Percentiles rank a stretch among this genome's conserved stretches.
Evolutionary conservation across 1,140 invertebrate genomes (phyloP).

Genomic region (Cyclina sinensis): DNA sequence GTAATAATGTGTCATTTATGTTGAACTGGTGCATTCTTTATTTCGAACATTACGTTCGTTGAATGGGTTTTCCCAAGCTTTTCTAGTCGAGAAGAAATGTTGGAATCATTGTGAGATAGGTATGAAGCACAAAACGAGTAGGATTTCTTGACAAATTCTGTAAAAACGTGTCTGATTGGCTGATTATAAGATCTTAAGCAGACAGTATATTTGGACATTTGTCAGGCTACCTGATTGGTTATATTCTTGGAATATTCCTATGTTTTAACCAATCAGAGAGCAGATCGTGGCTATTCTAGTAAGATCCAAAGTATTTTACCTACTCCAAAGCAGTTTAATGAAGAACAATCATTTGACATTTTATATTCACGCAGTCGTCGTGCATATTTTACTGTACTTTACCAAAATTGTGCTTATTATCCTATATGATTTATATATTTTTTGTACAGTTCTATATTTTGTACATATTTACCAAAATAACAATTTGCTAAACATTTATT

Average conservation of each 20-base stretch:
- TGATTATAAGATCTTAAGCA: neutral
- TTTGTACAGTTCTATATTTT: constrained; percentile 57
- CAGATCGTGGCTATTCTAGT: too few relatives aligned
- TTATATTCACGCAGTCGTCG: neutral
- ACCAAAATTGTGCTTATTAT: constrained; percentile 9
- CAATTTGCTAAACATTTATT: constrained; percentile 43
- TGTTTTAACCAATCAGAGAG: neutral
- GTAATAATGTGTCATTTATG: too few relatives aligned
- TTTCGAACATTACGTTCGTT: neutral
- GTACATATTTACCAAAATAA: constrained; percentile 53
- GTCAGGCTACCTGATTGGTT: neutral
- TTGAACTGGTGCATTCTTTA: neutral
- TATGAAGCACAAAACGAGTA: too few relatives aligned
- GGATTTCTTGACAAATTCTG: too few relatives aligned
- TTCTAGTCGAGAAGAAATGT: neutral
- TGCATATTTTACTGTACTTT: constrained; percentile 4
- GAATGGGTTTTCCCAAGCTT: neutral
- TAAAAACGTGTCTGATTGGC: neutral
- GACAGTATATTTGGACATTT: too few relatives aligned
- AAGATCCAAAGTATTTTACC: too few relatives aligned
- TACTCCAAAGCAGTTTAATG: too few relatives aligned
- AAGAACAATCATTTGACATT: neutral
- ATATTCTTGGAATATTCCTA: neutral
- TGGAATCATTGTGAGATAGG: neutral
- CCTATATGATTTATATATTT: constrained; percentile 18